Evolutionary conservation across 1,140 invertebrate genomes (phyloP).

Genomic region (Nebria ingens): DNA sequence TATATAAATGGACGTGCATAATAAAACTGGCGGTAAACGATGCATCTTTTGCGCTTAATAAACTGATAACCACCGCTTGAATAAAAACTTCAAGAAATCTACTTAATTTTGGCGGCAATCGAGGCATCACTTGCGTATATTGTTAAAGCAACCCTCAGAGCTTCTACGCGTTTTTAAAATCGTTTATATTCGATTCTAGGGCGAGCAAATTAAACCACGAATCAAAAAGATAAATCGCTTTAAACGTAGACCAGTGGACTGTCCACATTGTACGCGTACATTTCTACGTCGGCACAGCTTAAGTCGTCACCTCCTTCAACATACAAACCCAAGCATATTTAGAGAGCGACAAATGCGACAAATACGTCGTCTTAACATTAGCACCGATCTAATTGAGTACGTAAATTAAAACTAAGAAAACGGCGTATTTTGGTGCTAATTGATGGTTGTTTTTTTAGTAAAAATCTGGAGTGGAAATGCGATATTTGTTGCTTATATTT

Average conservation of each 20-base stretch:
- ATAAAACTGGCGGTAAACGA: too few species aligned
- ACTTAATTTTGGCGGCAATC: too few species aligned
- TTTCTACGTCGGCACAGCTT: slow-evolving; percentile 3
- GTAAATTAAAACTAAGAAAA: too few species aligned
- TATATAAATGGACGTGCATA: too few species aligned
- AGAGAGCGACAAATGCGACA: neutral
- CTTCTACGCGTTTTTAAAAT: neutral
- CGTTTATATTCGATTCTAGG: neutral
- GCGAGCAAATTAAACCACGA: slow-evolving; percentile 12
- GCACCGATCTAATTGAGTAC: neutral
- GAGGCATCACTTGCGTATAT: too few species aligned
- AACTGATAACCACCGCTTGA: too few species aligned
- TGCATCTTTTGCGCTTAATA: too few species aligned
- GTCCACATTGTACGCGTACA: neutral
- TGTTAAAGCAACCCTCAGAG: too few species aligned
- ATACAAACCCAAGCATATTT: slow-evolving; percentile 7
- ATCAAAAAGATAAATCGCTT: neutral
- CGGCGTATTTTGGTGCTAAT: neutral
- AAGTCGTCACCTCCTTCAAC: neutral
- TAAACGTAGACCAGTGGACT: neutral
- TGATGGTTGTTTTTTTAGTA: neutral
- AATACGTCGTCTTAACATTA: neutral
- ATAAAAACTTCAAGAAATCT: too few species aligned
- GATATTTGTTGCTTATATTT: slow-evolving; percentile 45
- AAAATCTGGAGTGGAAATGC: slow-evolving; percentile 41